Percentiles rank a stretch among this genome's conserved stretches.
These are phyloP conservation scores for Chouioia cunea DNA, from an alignment of 2,888 invertebrate species.

Conservation along the genomic window DNA sequence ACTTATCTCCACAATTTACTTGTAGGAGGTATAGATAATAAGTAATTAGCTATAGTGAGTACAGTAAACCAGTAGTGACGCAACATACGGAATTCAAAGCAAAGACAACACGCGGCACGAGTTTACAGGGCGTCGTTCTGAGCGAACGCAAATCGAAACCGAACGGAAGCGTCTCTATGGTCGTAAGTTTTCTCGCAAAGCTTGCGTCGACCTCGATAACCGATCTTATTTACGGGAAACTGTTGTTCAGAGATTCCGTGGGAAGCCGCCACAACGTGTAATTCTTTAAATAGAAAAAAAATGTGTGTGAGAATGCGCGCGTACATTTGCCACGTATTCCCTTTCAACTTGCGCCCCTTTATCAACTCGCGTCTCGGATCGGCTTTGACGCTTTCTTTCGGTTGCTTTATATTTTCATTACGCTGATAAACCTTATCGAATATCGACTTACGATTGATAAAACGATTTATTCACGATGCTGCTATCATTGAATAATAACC, in stretches of 20 bases:
- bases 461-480: too few species aligned
- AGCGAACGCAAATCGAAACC: conserved; percentile 28
- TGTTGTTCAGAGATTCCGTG: conserved; percentile 7
- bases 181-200: conserved; percentile 23
- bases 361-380: too few species aligned
- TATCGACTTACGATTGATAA: too few species aligned
- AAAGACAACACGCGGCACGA: not conserved
- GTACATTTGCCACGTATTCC: too few species aligned
- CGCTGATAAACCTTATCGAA: too few species aligned
- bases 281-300: not conserved
- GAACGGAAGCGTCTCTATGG: conserved; percentile 8
- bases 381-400: too few species aligned
- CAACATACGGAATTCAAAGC: not conserved
- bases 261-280: not conserved
- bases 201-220: conserved; percentile 29
- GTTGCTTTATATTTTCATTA: too few species aligned
- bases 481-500: too few species aligned
- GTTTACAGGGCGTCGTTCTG: conserved; percentile 3
- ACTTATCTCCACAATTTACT: not conserved
- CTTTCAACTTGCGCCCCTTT: too few species aligned
- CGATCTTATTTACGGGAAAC: conserved; percentile 34
- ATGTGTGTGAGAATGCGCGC: not conserved
- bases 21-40: too few species aligned
- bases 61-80: too few species aligned
- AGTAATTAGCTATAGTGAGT: too few species aligned